Base-by-base conservation (phyloP, 1,140 invertebrate species). In the Drosophila malerkotliana region DNA sequence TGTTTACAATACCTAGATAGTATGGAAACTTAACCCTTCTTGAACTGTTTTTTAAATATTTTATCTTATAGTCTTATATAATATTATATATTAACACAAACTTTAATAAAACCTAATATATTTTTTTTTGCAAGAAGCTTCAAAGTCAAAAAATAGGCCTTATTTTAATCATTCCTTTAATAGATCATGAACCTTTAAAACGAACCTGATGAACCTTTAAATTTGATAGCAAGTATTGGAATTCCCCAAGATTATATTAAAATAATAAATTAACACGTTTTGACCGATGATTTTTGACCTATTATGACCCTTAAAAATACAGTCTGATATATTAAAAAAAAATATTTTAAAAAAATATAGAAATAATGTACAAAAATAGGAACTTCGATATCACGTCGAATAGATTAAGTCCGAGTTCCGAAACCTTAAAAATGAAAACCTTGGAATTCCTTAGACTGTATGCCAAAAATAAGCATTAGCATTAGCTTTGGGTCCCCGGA, bases 391-490 rank as follows among this genome's bases (percentile, higher is more conserved):
- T 37, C 34, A 4, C 10, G 34, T 12, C 3, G 4, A 12, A 37
- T 62, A 62, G 57, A 64, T 47, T 45, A 8, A 32, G 4, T n/a
- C 8, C 3, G 5, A 60, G 34, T 37, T 37, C 15, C 15, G 32
- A 26, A 39, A 54, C 44, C 44, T 21, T 47, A 1, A 32, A 37
- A 18, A 9, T 2, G 18, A 34, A 53, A 52, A 37, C 44, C 55
- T 69, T 72, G 47, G 53, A 52, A 69, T 32, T 47, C 37, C 26
- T 18, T 18, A 62, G 52, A 61, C 57, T 59, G 14, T 52, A 24
- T 39, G 15, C 30, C 21, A 12, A 75, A 61, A 66, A 41, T 15
- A 64, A 26, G 10, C 4, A 37, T 37, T 37, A n/a, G 34, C 34
- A 37, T 37, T 49, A 9, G 18, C 18, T 24, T 47, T 21, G 2